Base-by-base conservation (phyloP, 2,888 invertebrate species). In the Noctua janthina region DNA sequence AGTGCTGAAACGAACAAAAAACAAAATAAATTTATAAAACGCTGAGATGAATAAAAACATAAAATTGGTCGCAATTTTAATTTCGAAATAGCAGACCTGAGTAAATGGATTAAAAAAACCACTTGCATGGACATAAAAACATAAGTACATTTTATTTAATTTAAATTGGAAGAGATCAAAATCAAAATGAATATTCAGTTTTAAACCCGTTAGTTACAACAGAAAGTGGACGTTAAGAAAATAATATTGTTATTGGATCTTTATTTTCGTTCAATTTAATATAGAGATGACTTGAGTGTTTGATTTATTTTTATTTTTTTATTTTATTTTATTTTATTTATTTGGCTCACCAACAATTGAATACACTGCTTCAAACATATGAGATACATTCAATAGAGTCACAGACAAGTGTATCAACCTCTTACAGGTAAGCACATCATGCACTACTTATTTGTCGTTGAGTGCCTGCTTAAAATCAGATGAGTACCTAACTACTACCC, bases 151-250 rank as follows among this genome's bases (percentile, higher is more conserved):
- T 76, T 23, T 3, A 29, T 64, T 79, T 62, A 5, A 64, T 64
- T 74, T 51, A 43, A 79, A 69, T 59, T 56, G 23, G 46, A 69
- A 59, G 20, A 15, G 64, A 51, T 70, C 70, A 49, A 29, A 35
- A 59, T 81, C 20, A 29, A 56, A 64, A 76, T 76, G 43, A 76
- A 56, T 54, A 82, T 76, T 70, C n/a, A 20, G 56, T 76, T 75
- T 59, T 29, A 46, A 51, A 1, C 59, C 46, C 11, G 15, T 39
- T 39, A 20, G 66, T 39, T n/a, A 46, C 23, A 29, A 56, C 51
- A 17, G 64, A 29, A 51, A 29, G n/a, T 69, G 46, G 23, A 51
- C 17, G 51, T 11, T 67, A 46, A 68, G 7, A 54, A 39, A 46
- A 83, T 83, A n/a, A 59, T 71, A 15, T 67, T 59, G 39, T 71